Evolutionary conservation across 2,113 vertebrate genomes (phyloP), one percentile per base, ranked within the genome.

Genomic region (Dascyllus trimaculatus): DNA sequence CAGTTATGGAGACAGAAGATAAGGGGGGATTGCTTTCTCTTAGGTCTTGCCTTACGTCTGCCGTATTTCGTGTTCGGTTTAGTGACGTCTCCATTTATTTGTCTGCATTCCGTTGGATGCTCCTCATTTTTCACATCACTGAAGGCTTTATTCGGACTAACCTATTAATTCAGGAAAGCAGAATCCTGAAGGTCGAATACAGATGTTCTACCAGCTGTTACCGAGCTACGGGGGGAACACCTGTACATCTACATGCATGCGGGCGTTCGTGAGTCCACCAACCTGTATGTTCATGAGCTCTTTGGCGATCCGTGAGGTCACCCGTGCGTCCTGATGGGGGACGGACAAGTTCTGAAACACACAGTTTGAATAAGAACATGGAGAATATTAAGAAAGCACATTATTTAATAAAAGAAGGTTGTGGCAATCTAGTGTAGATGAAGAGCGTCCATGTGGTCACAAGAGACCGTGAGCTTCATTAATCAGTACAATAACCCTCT

Each of bases 201-300:
- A 86, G 82, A 75, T 52, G 51, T 29, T 69, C 29, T 40, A 48
- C 61, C 69, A 89, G 88, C 53, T 88, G 88, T 84, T 85, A 21
- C 49, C 26, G 25, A 69, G 43, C 22, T 21, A 46, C 3, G 5
- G 13, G 18, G 46, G 11, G 80, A 75, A 78, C 75, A 89, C 86
- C 9, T 45, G 71, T 25, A 40, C 59, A 38, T 13, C 2, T 40
- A 3, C 13, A 29, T 29, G 29, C 29, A 29, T 13, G 38, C 26
- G 60, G 24, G n/a, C 35, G 60, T 54, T 24, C 53, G 43, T 29
- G 60, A 58, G 22, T 54, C 60, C 61, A 82, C 90, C 92, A 88
- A 97, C 96, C 92, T 97, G 96, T 78, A 95, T 94, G 73, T 96
- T 94, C n/a, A 26, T 91, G 29, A 97, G 81, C 46, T 94, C 94